These are phyloP conservation scores for Xylota segnis DNA, from an alignment of 2,888 invertebrate species.

Conservation along the genomic window DNA sequence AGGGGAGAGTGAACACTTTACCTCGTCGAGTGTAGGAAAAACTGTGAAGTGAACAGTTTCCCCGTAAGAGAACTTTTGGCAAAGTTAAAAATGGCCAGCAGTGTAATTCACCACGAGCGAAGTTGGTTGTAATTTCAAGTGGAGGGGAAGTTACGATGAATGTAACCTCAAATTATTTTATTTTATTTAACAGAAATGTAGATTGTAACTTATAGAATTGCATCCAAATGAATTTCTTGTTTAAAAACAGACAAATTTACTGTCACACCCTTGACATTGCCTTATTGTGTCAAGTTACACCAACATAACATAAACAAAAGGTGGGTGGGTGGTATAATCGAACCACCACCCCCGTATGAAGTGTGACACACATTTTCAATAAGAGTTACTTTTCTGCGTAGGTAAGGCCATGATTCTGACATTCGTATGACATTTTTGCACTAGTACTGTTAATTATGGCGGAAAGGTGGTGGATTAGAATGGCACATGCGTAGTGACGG, in stretches of 20 bases:
- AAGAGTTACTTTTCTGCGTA: constrained; percentile 36
- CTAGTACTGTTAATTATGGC: constrained; percentile 23
- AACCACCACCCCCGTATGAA: constrained; percentile 9
- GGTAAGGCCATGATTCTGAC: constrained; percentile 68
- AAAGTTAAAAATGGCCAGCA: constrained; percentile 29
- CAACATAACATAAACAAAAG: constrained; percentile 48
- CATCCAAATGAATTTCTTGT: background rate
- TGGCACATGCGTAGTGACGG: constrained; percentile 39
- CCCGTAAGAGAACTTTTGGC: constrained; percentile 38
- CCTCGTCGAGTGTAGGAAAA: constrained; percentile 66
- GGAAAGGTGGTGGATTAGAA: background rate
- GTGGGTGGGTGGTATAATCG: constrained; percentile 20
- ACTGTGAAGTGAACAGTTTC: constrained; percentile 65
- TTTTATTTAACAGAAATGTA: background rate
- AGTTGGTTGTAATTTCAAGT: constrained; percentile 43
- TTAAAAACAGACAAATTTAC: background rate
- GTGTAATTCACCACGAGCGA: constrained; percentile 55
- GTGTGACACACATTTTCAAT: constrained; percentile 48
- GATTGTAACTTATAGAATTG: too few relatives aligned
- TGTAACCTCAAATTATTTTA: constrained; percentile 30
- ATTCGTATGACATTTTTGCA: constrained; percentile 65
- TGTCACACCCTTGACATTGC: background rate
- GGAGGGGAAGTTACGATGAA: background rate
- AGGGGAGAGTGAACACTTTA: constrained; percentile 55
- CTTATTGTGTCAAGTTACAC: background rate